Base-by-base conservation (phyloP, 2,113 vertebrate species). In the Phocoena phocoena region DNA sequence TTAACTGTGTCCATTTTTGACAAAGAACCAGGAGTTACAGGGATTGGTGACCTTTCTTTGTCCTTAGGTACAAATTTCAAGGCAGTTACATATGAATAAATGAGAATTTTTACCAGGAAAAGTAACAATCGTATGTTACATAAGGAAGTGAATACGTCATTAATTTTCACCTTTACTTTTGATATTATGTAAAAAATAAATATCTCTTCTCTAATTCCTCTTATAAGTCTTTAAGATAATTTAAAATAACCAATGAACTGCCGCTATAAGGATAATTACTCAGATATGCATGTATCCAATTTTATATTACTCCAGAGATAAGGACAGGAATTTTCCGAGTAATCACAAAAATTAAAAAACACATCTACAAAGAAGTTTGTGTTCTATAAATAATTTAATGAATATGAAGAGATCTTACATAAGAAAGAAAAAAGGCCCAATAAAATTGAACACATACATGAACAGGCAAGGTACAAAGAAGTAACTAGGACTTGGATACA, bases 1-100 rank as follows among this genome's bases (percentile, higher is more conserved):
- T 99, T 99, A 99, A 99, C 99, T 98, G 98, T 99, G 99, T 99
- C 99, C 98, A 99, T 98, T 99, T 99, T 98, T 99, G 98, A 98
- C 98, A 99, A 98, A 99, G 99, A 99, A 99, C 98, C 97, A 98
- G 98, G 98, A 98, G 98, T 98, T 98, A 97, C 98, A 98, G 98
- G 98, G 98, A 98, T 95, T 98, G 97, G 98, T 15, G 98, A 99
- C 99, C 99, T 99, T 99, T 98, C 98, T 98, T 98, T 99, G 99
- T 99, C 99, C 99, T 99, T 99, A 98, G 97, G 98, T 98, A 97
- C 97, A 98, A 87, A 98, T 98, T 98, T 98, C 98, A 98, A 98
- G 98, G 97, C 97, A 97, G 93, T 97, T 97, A 95, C 71, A 85
- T 97, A 96, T 84, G 96, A 97, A 90, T 96, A 98, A 97, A 97